Evolutionary conservation across 1,140 invertebrate species (phyloP), one percentile per base, ranked within the genome.

Genomic region (Phortica variegata): DNA sequence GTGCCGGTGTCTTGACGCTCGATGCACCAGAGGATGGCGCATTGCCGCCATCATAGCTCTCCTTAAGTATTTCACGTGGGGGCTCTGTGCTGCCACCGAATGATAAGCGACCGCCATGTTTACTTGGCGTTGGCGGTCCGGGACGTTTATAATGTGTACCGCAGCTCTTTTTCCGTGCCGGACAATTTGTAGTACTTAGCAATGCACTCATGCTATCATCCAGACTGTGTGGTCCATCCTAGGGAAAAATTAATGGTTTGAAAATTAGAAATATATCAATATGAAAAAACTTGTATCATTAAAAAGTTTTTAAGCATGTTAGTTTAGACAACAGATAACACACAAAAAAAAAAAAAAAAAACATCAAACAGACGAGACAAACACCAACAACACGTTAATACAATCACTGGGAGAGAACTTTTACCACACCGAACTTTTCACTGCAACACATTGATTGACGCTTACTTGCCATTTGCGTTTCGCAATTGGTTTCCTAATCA

Each of bases 101-200:
- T 3, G 87, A 89, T 9, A 84, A 63, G 51, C 87, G 78, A 1
- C 87, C 86, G n/a, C 87, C 87, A 71, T 89, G 85, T 77, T 89
- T 90, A 75, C 87, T 89, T 3, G 88, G 89, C 6, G 89, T 91
- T 10, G 88, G 88, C 36, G 88, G 89, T 4, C 88, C 89, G 1
- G 89, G 89, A 72, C 84, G 87, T 77, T 90, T 89, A 70, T 91
- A 90, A 0, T 86, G 83, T 0, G 85, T 86, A 65, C 81, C 80
- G 26, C 82, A 79, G 15, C 80, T 78, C 53, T 81, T 81, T 47
- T 80, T 83, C 0, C 73, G 73, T 3, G 73, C 59, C 3, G 77
- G 75, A 10, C 54, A 56, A 17, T 21, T 38, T 8, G 62, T 70
- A 12, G 82, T 82, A 34, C 83, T 76, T 7, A 85, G 66, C 59